Evolutionary conservation across 1,140 invertebrate species (phyloP), one percentile per base, ranked within the genome.

Genomic region (Dinothrombium tinctorium): DNA sequence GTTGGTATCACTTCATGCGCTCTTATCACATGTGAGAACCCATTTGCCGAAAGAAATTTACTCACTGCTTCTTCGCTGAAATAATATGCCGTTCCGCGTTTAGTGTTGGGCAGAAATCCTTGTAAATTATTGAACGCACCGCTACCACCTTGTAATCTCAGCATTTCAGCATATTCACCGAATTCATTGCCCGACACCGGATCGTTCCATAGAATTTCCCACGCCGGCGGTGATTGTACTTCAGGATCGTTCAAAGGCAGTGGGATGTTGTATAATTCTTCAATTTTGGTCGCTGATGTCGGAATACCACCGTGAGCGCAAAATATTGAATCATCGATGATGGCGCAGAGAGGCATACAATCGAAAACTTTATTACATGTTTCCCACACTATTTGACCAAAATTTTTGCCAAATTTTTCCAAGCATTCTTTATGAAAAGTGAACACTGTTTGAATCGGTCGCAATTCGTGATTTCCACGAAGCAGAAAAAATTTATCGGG

Each of bases 121-220:
- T 69, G 61, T 48, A 28, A 25, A 37, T 28, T 24, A 19, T 28
- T 35, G 15, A 41, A 38, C 19, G 25, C 21, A 33, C 17, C 22
- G 17, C 21, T 15, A n/a, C 33, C 44, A 7, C 17, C 17, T 26
- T 46, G 29, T 20, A 36, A 25, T 15, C 38, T 6, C 19, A 44
- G 11, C 35, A 43, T 37, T 11, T 46, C 37, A 2, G 26, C 31
- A 38, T 41, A 38, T 25, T 43, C 42, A 24, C 24, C 42, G 31
- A 29, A 43, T 31, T 36, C 46, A 17, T 42, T 36, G 17, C 42
- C 32, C 1, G 36, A 23, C 4, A 74, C 53, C 11, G 74, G 74
- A 58, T 77, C 74, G 57, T 73, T 76, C 74, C 74, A 76, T 56
- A 76, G 64, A 2, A 76, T 56, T 49, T 76, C 72, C 73, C 73